These are phyloP conservation scores for Carollia perspicillata DNA, from an alignment of 2,113 vertebrate genomes.

Conservation along the genomic window DNA sequence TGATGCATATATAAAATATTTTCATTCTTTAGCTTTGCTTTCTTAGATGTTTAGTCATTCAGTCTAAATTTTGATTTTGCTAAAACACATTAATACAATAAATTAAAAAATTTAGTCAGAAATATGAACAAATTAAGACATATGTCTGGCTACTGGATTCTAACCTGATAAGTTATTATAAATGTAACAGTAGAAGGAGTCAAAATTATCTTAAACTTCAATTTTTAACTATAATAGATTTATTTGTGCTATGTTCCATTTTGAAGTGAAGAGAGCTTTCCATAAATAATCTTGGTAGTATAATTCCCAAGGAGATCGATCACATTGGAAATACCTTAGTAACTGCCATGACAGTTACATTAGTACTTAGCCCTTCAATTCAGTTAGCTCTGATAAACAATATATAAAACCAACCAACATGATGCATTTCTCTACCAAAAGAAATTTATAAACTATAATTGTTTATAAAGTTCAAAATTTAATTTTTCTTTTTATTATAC, in stretches of 20 bases:
- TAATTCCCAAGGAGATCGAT: neutral
- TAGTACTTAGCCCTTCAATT: neutral
- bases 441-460: neutral
- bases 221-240: neutral
- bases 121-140: neutral
- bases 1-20: neutral
- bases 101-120: neutral
- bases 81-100: conserved; percentile 15
- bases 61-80: neutral
- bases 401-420: neutral
- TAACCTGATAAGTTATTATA: neutral
- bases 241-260: neutral
- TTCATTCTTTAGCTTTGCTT: neutral
- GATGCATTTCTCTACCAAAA: neutral
- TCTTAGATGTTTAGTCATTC: neutral
- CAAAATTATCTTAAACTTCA: neutral
- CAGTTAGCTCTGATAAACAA: neutral
- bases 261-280: neutral
- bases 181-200: neutral
- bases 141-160: neutral
- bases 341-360: neutral
- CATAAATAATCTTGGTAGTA: neutral
- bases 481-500: neutral
- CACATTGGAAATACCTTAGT: neutral
- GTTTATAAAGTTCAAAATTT: neutral